These are phyloP conservation scores for Macrotrachela quadricornifera DNA, from an alignment of 1,140 invertebrate species.

Conservation along the genomic window DNA sequence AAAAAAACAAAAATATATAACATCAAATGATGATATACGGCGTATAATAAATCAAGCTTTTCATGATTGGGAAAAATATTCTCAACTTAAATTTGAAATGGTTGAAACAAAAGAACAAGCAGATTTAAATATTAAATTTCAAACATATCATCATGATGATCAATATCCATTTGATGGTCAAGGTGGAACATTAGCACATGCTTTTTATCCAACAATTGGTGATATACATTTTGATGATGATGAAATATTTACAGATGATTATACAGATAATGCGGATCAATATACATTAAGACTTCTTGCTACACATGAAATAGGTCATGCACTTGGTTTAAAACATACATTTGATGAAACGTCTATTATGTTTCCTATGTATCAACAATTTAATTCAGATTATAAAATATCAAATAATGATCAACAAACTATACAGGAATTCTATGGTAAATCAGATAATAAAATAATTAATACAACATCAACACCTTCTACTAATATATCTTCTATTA, in stretches of 20 bases:
- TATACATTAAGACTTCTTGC: slow-evolving; percentile 15
- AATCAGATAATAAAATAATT: no score
- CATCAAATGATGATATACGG: no score
- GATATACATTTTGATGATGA: slow-evolving; percentile 26
- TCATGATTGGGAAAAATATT: no score
- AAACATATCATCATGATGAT: slow-evolving; percentile 3
- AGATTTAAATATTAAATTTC: slow-evolving; percentile 3
- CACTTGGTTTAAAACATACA: slow-evolving; percentile 29
- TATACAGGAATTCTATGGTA: slow-evolving; percentile 21
- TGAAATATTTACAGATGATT: slow-evolving; percentile 16
- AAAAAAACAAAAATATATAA: no score
- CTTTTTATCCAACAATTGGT: slow-evolving; percentile 21
- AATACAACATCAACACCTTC: no score
- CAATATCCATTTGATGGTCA: slow-evolving; percentile 16
- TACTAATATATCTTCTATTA: no score
- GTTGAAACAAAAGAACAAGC: not conserved
- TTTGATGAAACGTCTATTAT: slow-evolving; percentile 25
- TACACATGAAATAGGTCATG: slow-evolving; percentile 32
- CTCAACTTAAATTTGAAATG: not conserved
- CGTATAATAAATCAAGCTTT: no score
- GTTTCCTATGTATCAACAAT: slow-evolving; percentile 27
- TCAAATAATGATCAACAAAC: slow-evolving; percentile 18
- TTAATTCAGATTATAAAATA: slow-evolving; percentile 13
- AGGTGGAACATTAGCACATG: slow-evolving; percentile 20
- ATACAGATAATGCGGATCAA: not conserved